Evolutionary conservation across 2,888 invertebrate genomes (phyloP).

Genomic region (Cantharis nigra): DNA sequence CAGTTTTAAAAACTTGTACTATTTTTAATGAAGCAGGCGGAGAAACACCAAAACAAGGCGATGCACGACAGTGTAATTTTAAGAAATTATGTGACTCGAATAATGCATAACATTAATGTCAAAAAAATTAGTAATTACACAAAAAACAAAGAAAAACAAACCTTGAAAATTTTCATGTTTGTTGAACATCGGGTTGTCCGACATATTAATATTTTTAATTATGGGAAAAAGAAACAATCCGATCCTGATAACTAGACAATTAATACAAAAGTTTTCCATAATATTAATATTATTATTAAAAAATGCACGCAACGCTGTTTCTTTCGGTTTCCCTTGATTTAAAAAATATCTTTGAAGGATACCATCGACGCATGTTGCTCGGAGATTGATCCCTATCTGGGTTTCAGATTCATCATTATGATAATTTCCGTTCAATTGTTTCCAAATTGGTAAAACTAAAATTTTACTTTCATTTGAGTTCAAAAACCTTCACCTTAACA

Average conservation of each 20-base stretch:
- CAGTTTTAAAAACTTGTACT: too few relatives aligned
- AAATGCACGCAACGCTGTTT: not conserved
- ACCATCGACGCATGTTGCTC: not conserved
- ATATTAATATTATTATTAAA: not conserved
- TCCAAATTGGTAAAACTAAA: not conserved
- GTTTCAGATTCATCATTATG: not conserved
- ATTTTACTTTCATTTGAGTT: not conserved
- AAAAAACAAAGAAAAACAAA: not conserved
- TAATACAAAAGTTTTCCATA: not conserved
- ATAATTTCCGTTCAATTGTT: not conserved
- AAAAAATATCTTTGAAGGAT: not conserved
- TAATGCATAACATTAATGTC: not conserved
- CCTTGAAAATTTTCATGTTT: not conserved
- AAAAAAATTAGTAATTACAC: not conserved
- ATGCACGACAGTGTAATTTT: not conserved
- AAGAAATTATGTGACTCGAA: not conserved
- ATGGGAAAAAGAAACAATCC: not conserved
- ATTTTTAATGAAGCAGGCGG: not conserved
- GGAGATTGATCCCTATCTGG: not conserved
- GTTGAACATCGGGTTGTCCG: not conserved
- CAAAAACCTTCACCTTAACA: not conserved
- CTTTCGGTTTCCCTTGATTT: not conserved
- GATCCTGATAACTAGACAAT: not conserved
- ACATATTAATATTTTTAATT: not conserved
- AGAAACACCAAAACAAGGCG: not conserved